Evolutionary conservation across 2,888 invertebrate genomes (phyloP).

Genomic region (Noctua fimbriata): DNA sequence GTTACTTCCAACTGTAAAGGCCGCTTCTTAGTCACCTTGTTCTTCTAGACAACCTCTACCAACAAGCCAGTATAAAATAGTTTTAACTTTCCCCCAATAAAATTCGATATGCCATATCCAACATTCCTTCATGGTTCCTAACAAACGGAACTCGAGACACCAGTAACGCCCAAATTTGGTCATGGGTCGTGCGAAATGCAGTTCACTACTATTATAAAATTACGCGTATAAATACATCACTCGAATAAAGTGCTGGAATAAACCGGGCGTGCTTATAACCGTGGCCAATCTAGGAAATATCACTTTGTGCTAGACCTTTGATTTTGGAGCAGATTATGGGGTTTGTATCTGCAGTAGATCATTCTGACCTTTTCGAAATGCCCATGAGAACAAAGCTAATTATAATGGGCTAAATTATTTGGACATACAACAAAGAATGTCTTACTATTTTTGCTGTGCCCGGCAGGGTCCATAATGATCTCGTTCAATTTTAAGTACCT

Average conservation of each 20-base stretch:
- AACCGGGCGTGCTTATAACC: slow-evolving; percentile 26
- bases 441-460: neutral
- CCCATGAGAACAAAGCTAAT: slow-evolving; percentile 49
- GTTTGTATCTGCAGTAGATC: slow-evolving; percentile 22
- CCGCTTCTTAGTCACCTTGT: neutral
- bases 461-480: neutral
- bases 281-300: slow-evolving; percentile 53
- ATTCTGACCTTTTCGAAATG: slow-evolving; percentile 48
- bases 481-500: neutral
- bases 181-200: slow-evolving; percentile 62
- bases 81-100: neutral
- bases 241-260: slow-evolving; percentile 33
- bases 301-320: slow-evolving; percentile 42
- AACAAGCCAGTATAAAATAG: neutral
- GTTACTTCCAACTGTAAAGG: neutral
- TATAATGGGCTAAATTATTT: slow-evolving; percentile 6
- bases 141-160: slow-evolving; percentile 52
- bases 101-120: slow-evolving; percentile 52
- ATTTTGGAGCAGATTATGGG: slow-evolving; percentile 40
- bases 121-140: slow-evolving; percentile 11
- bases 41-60: neutral
- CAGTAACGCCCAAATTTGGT: slow-evolving; percentile 69
- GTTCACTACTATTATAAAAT: slow-evolving; percentile 53
- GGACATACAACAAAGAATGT: neutral
- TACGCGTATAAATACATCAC: slow-evolving; percentile 41